A percentile compares a stretch with the other conserved stretches of the same genome.
Conservation (phyloP, 1,140 invertebrate genomes). For the Nasonia giraulti region DNA sequence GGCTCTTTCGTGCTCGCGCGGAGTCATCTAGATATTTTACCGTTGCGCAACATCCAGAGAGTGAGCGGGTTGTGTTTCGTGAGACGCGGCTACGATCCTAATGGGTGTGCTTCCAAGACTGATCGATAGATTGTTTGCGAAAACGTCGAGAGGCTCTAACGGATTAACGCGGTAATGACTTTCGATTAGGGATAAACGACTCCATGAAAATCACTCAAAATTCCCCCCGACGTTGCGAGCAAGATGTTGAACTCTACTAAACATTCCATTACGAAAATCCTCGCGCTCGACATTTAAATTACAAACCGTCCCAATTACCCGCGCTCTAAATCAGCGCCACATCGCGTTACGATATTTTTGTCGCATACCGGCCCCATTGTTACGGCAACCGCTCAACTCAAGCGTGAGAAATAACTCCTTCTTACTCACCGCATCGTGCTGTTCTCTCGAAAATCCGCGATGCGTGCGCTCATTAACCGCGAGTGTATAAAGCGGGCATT, state of each 20-base stretch:
- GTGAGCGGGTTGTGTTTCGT: neutral
- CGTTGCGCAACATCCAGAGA: neutral
- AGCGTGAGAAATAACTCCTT: slow-evolving; percentile 27
- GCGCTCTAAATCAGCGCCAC: neutral
- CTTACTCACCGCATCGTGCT: neutral
- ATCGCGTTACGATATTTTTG: neutral
- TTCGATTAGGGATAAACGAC: neutral
- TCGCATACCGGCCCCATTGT: neutral
- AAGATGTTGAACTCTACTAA: neutral
- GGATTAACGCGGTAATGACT: neutral
- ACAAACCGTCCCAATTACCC: slow-evolving; percentile 11
- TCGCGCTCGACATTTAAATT: neutral
- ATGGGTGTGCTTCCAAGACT: neutral
- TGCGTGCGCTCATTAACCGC: slow-evolving; percentile 16
- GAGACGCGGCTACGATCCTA: neutral
- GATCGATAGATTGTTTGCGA: neutral
- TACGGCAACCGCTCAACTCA: neutral
- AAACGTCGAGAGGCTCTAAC: neutral
- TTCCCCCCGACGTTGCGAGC: neutral
- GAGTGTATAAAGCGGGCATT: neutral
- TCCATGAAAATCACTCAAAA: neutral
- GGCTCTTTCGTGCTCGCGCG: no score
- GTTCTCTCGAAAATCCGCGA: neutral
- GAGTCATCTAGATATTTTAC: slow-evolving; percentile 12
- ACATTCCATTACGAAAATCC: neutral